Evolutionary conservation across 2,797 vertebrate species (phyloP).

Genomic region (Macroramphosus scolopax): DNA sequence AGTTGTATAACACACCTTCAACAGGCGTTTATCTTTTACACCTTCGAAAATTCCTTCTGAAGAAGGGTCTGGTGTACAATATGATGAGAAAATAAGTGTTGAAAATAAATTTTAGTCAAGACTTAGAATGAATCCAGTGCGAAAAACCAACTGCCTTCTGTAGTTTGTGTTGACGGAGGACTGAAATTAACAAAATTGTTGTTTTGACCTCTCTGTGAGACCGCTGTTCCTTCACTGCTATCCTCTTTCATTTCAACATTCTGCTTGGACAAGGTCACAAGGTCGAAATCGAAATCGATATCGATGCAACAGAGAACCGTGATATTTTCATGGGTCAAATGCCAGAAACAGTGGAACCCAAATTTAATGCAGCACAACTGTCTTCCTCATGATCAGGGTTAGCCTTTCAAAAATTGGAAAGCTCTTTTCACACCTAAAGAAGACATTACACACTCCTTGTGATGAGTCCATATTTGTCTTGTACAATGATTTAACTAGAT

Average conservation of each 20-base stretch:
- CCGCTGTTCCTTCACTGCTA: not conserved
- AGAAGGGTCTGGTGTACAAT: constrained; percentile 5
- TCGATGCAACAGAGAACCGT: not conserved
- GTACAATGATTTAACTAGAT: constrained; percentile 29
- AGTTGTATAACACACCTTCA: too few species aligned
- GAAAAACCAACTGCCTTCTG: too few species aligned
- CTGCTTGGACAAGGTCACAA: too few species aligned
- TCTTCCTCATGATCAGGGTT: constrained; percentile 2
- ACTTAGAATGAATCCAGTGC: not conserved
- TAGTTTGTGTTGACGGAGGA: too few species aligned
- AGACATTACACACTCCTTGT: not conserved
- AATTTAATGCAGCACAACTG: not conserved
- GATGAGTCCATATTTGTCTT: constrained; percentile 26
- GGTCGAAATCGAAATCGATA: too few species aligned
- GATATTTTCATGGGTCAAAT: not conserved
- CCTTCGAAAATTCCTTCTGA: constrained; percentile 3
- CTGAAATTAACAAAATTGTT: not conserved
- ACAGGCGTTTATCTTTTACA: not conserved
- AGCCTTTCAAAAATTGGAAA: constrained; percentile 5
- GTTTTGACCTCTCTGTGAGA: constrained; percentile 5
- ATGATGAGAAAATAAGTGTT: constrained; percentile 9
- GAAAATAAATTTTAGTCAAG: constrained; percentile 2
- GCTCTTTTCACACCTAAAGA: constrained; percentile 6
- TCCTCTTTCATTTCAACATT: too few species aligned
- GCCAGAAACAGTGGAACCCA: not conserved